A percentile compares a stretch with the other conserved stretches of the same genome.
These are phyloP conservation scores for Helicoverpa zea DNA, from an alignment of 1,140 invertebrate species.

Conservation along the genomic window DNA sequence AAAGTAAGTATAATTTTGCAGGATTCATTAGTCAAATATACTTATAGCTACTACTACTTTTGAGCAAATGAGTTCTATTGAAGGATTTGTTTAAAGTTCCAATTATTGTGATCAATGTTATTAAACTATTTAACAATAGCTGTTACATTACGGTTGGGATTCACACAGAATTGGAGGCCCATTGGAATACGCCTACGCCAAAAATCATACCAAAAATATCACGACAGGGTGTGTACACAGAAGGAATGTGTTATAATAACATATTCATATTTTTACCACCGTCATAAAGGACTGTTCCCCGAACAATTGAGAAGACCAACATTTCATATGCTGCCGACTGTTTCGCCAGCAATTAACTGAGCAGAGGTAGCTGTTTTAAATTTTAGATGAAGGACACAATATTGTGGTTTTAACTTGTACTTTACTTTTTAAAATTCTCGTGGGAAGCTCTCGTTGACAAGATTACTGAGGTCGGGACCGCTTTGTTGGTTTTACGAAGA, in stretches of 20 bases:
- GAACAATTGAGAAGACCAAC: neutral
- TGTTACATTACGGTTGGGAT: too few species aligned
- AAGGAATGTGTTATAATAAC: neutral
- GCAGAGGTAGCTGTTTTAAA: slow-evolving; percentile 53
- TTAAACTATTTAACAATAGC: too few species aligned
- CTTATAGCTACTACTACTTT: too few species aligned
- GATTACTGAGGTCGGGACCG: slow-evolving; percentile 24
- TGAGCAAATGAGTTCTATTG: too few species aligned
- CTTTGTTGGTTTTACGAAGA: slow-evolving; percentile 18
- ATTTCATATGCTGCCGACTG: slow-evolving; percentile 13
- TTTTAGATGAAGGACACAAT: slow-evolving; percentile 59
- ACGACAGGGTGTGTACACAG: neutral
- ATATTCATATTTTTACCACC: slow-evolving; percentile 11
- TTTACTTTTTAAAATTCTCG: slow-evolving; percentile 50
- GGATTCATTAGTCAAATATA: neutral
- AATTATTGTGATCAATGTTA: too few species aligned
- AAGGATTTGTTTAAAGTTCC: too few species aligned
- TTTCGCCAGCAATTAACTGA: slow-evolving; percentile 54
- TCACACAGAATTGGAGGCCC: too few species aligned
- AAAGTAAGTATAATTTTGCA: slow-evolving; percentile 13
- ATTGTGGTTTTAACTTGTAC: slow-evolving; percentile 52
- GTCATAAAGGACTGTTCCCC: neutral
- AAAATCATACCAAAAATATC: neutral
- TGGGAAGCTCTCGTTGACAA: slow-evolving; percentile 40
- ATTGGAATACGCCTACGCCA: too few species aligned